Percentiles rank a stretch among this genome's conserved stretches.
Evolutionary conservation across 2,888 invertebrate species (phyloP).

Genomic region (Tetheella fluctuosa): DNA sequence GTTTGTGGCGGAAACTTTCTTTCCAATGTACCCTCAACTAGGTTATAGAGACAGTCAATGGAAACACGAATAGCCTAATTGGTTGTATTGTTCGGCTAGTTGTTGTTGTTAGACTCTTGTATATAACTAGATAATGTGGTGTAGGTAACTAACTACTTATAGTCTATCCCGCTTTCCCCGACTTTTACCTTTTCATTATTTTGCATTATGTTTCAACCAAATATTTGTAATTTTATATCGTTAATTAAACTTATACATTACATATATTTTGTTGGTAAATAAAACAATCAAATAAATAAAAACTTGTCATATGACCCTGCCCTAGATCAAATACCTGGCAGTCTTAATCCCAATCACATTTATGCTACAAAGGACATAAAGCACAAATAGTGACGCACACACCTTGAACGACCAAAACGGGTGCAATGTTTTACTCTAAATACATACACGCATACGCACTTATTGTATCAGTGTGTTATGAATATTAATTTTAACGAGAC

Average conservation of each 20-base stretch:
- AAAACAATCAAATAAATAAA: too few relatives aligned
- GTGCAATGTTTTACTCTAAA: constrained; percentile 18
- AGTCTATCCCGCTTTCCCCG: not conserved
- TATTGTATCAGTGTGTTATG: constrained; percentile 7
- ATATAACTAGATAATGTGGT: not conserved
- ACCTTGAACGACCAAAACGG: constrained; percentile 28
- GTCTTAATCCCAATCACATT: constrained; percentile 21
- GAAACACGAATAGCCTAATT: constrained; percentile 19
- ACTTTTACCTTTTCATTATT: not conserved
- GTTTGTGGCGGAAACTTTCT: constrained; percentile 61
- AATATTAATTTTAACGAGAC: constrained; percentile 6
- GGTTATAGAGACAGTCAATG: constrained; percentile 19
- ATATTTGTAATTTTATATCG: too few relatives aligned
- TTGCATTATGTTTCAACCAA: not conserved
- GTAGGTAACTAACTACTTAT: not conserved
- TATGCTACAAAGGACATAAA: constrained; percentile 25
- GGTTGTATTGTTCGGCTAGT: not conserved
- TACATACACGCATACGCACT: constrained; percentile 10
- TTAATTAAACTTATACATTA: too few relatives aligned
- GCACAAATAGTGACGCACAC: constrained; percentile 19
- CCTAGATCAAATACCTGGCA: constrained; percentile 28
- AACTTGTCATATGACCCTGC: constrained; percentile 31
- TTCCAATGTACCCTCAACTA: constrained; percentile 42
- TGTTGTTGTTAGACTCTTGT: not conserved
- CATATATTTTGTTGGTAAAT: too few relatives aligned